Evolutionary conservation across 2,113 vertebrate species (phyloP), one percentile per base, ranked within the genome.

Genomic region (Anas platyrhynchos): DNA sequence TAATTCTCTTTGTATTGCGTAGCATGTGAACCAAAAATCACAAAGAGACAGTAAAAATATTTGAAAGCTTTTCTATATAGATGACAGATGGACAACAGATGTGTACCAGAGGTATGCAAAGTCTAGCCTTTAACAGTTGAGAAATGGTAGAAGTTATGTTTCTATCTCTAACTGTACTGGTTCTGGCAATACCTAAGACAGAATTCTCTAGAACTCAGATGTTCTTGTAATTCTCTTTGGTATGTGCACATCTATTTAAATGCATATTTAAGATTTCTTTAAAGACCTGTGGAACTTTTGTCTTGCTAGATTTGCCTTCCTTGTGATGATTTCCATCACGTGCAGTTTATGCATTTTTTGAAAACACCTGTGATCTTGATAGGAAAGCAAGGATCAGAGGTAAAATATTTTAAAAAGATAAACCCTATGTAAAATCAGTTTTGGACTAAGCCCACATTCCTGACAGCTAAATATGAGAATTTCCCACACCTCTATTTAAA

Each of bases 41-140:
- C 78, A 87, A 58, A 66, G 56, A 91, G 74, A 75, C 43, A 84
- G 55, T 48, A 81, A 79, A 94, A 91, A 83, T 68, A 87, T 85
- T 66, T 87, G 91, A 94, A 84, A 65, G 58, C 84, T 76, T 87
- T 75, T 59, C 77, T 68, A 44, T 41, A 8, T 9, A 58, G 67
- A 50, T 95, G 93, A 36, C 89, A 95, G 95, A 83, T 75, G 89
- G 96, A 75, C 0, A 2, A 50, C 91, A 93, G 91, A 91, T 92
- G 93, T 81, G n/a, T 7, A 93, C 69, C 89, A 95, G 87, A 95
- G 93, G 95, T 80, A 87, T 16, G 78, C 67, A 26, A 89, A 94
- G 85, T 48, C 62, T 52, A 76, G 61, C 84, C 78, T 88, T 82
- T 18, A 62, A 43, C 66, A 73, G 84, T 16, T 36, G 66, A 68